Conservation (phyloP, 2,113 vertebrate genomes). For the Labeo rohita region DNA sequence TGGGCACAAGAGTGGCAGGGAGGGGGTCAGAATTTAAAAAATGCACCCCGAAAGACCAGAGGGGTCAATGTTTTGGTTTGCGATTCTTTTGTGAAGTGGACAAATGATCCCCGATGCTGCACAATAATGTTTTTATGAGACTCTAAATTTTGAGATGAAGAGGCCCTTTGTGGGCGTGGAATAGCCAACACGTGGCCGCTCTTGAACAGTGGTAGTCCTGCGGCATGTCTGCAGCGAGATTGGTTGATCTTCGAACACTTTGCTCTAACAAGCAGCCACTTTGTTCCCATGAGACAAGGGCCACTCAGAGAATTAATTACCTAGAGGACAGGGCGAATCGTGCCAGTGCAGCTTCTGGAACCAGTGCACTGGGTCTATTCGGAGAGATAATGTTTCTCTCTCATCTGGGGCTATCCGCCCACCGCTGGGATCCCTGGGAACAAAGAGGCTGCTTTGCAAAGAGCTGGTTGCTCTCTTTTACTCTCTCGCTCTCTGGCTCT, state of each 20-base stretch:
- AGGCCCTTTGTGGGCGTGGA: conserved; percentile 83
- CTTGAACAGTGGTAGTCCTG: conserved; percentile 83
- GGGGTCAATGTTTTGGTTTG: conserved; percentile 83
- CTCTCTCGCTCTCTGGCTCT: background rate
- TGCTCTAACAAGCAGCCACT: conserved; percentile 82
- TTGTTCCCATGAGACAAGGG: conserved; percentile 80
- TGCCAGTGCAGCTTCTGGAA: conserved; percentile 73
- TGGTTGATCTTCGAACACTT: conserved; percentile 58
- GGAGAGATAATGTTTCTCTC: conserved; percentile 83
- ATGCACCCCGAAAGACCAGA: conserved; percentile 71
- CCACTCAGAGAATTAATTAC: conserved; percentile 80
- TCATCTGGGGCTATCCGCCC: conserved; percentile 82
- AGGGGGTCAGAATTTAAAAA: conserved; percentile 79
- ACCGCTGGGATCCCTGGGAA: conserved; percentile 72
- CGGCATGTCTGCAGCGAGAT: conserved; percentile 63
- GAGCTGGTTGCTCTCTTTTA: conserved; percentile 54
- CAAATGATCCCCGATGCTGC: conserved; percentile 81
- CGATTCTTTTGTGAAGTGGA: conserved; percentile 79
- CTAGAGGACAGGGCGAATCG: conserved; percentile 64
- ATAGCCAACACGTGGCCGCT: conserved; percentile 85
- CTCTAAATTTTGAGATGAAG: conserved; percentile 89
- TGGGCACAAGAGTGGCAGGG: conserved; percentile 65
- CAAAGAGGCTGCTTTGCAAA: conserved; percentile 79
- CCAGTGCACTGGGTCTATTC: conserved; percentile 75
- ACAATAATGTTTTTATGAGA: conserved; percentile 96